Base-by-base conservation (phyloP, 2,888 invertebrate species). In the Mechanitis messenoides region DNA sequence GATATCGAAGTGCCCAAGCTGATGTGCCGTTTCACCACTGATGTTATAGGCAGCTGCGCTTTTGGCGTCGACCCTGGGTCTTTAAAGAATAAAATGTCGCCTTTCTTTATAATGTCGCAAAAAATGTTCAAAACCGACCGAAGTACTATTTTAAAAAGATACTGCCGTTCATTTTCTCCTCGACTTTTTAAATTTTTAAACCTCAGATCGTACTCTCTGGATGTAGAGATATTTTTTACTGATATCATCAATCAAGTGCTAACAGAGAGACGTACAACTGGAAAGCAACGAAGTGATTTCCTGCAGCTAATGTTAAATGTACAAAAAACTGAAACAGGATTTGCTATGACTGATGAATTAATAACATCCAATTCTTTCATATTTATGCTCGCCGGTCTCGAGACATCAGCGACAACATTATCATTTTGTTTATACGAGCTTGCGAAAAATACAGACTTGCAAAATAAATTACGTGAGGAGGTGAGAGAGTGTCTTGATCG, bases 361-460 rank as follows among this genome's bases (percentile, higher is more conserved):
- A 90, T 90, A 76, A 89, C 84, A 46, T 90, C 90, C 12, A 90
- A 89, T 74, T 90, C 90, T 58, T 90, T 90, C 72, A 90, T 90
- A 81, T 90, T 90, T 69, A 87, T 90, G 87, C 64, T 90, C 61
- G 90, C 90, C n/a, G 90, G 90, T 2, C 70, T 90, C 66, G 90
- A 90, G 70, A 84, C 90, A 6, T 84, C 89, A 11, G 78, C 90
- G 33, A 87, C 87, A 53, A 87, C 88, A 28, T 72, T 86, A 61
- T 88, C 89, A 12, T 90, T 90, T 74, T 85, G 85, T 77, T 79
- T 90, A 65, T 90, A 87, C 63, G 81, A 90, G 71, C 71, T 90
- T 61, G 86, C 89, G 12, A 87, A 84, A 75, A 78, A 85, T 66
- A 74, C 74, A 62, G 82, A 85, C 42, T 65, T 87, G 61, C 90